Conservation (phyloP, 2,113 vertebrate species). For the pig (Sus scrofa) region T2T-Sscrofa CM000812.6:63884501-63885000, state of each 20-base stretch:
- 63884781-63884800: background rate
- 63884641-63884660: background rate
- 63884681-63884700: background rate
- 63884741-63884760: background rate
- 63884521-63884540: background rate
- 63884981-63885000: constrained; percentile 37
- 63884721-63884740: background rate
- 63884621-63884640: background rate
- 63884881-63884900: background rate
- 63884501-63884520: background rate
- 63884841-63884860: background rate
- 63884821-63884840: background rate
- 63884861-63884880: background rate
- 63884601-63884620: background rate
- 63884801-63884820: background rate
- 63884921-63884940: background rate
- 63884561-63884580: background rate
- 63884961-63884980: background rate
- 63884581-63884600: background rate
- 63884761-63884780: background rate
- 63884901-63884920: background rate
- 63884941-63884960: background rate
- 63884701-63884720: background rate
- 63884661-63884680: background rate
- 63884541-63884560: background rate